phyloP scores from a whole-genome alignment of 2,888 invertebrate genomes.

The Drosophila histrio region DNA sequence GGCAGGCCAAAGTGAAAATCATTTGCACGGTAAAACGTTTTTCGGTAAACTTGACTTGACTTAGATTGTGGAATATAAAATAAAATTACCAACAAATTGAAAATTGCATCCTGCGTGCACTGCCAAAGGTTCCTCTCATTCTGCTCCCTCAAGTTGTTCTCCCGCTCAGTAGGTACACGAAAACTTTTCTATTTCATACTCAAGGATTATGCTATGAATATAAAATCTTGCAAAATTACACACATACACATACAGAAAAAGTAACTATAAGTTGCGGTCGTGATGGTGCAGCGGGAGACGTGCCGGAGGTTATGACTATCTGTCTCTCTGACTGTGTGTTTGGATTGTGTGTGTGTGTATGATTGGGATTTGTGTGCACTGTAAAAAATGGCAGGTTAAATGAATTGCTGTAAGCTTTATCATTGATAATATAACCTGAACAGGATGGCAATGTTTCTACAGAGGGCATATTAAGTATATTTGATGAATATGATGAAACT shows the following conservation, averaged over 20 bases:
- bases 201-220: slow-evolving; percentile 77
- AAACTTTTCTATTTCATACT: slow-evolving; percentile 75
- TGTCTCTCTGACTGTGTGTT: slow-evolving; percentile 11
- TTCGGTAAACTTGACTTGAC: slow-evolving; percentile 77
- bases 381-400: slow-evolving; percentile 36
- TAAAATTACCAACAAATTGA: slow-evolving; percentile 78
- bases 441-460: not conserved
- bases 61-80: slow-evolving; percentile 77
- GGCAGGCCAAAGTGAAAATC: slow-evolving; percentile 67
- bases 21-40: slow-evolving; percentile 78
- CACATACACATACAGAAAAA: slow-evolving; percentile 39
- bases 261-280: slow-evolving; percentile 70
- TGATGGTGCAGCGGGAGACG: slow-evolving; percentile 47
- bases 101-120: slow-evolving; percentile 76
- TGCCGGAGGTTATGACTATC: slow-evolving; percentile 60
- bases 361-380: slow-evolving; percentile 47
- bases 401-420: slow-evolving; percentile 6
- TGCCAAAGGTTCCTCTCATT: slow-evolving; percentile 16
- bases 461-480: not conserved
- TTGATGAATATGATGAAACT: not conserved
- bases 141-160: not conserved
- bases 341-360: slow-evolving; percentile 12
- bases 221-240: slow-evolving; percentile 77
- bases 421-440: not conserved
- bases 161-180: slow-evolving; percentile 43